Percentiles rank a stretch among this genome's conserved stretches.
Conservation (phyloP, 1,140 invertebrate genomes). For the Zophobas atratus region DNA sequence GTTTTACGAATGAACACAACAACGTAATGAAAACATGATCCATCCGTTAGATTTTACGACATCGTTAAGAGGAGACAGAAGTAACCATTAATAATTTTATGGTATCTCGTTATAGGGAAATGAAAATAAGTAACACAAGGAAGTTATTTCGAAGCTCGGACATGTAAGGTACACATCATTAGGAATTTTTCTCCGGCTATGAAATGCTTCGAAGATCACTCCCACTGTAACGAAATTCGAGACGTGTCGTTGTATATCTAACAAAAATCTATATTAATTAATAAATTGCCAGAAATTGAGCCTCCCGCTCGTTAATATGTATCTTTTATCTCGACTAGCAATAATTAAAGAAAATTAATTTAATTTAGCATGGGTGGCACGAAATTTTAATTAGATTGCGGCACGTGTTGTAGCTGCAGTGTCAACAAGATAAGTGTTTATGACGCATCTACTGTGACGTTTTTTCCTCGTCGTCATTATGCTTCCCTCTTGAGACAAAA, state of each 20-base stretch:
- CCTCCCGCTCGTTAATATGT: constrained; percentile 4
- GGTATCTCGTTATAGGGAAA: no score
- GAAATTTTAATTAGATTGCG: constrained; percentile 34
- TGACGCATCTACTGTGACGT: constrained; percentile 14
- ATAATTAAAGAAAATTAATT: constrained; percentile 37
- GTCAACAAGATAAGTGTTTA: constrained; percentile 39
- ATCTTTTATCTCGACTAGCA: constrained; percentile 9
- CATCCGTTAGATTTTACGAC: constrained; percentile 46
- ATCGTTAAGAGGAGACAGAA: constrained; percentile 24
- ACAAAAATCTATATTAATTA: constrained; percentile 8
- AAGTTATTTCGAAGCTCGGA: no score
- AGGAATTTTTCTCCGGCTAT: no score
- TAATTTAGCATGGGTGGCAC: constrained; percentile 20
- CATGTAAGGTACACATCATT: no score
- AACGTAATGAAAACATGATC: constrained; percentile 42
- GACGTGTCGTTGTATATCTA: not conserved
- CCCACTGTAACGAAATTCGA: no score
- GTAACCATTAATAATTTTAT: no score
- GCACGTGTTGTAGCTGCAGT: constrained; percentile 31
- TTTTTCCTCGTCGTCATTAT: constrained; percentile 7
- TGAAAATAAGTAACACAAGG: no score
- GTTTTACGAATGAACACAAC: constrained; percentile 45
- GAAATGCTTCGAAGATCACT: no score
- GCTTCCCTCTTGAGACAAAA: constrained; percentile 14
- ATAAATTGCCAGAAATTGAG: constrained; percentile 26